Evolutionary conservation across 2,888 invertebrate species (phyloP), one percentile per base, ranked within the genome.

Genomic region (Caenorhabditis virilis): DNA sequence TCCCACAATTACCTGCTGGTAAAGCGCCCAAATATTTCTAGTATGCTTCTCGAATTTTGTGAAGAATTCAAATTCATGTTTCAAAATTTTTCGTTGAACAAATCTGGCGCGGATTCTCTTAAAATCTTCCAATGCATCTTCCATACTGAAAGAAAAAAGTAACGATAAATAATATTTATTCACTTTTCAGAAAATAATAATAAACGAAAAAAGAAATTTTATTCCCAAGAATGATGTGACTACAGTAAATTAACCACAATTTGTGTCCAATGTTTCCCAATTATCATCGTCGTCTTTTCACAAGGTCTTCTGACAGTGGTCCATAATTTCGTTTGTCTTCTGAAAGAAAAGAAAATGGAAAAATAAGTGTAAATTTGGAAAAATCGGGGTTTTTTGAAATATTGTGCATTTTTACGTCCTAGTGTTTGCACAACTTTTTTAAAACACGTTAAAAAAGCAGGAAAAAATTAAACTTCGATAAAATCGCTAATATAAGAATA

Each of bases 1-100:
- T 16, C 77, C 77, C 26, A 69, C 52, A 11, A 72, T 41, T 1
- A 74, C 61, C 41, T 77, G 77, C 43, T 77, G 77, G 43, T 74
- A 72, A 7, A 76, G 61, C 9, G 66, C 77, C 74, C 74, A 77
- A 6, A 76, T 51, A 6, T 58, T 42, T 46, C 65, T 65, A 9
- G 74, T 69, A 41, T 71, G 67, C 30, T 69, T 71, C 33, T 77
- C 75, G 61, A 77, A 77, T 11, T 57, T 60, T 15, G 65, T 58
- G 48, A 72, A 66, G 5, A 71, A 38, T 45, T 77, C 77, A 35
- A 73, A 76, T 42, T 76, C 69, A 41, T 59, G 50, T 46, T 74
- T 72, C 13, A 71, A 30, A 22, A 65, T 57, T 47, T 72, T 63
- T 13, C 72, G 43, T 20, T 69, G 72, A 20, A 66, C 69, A 33